These are phyloP conservation scores for Drosophila busckii DNA, from an alignment of 1,140 invertebrate genomes.

Conservation along the genomic window DNA sequence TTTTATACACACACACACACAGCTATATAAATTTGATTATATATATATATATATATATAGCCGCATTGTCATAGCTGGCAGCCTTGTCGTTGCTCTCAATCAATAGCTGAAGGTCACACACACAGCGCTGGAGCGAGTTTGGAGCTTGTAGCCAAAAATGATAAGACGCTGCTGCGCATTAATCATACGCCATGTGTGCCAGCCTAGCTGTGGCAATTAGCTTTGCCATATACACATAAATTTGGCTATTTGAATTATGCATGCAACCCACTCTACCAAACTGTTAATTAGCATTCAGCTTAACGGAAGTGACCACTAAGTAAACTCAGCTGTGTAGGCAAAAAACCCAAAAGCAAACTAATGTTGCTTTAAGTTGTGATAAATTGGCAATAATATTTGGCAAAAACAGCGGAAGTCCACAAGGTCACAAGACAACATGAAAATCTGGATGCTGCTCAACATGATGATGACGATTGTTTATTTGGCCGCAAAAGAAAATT, in stretches of 20 bases:
- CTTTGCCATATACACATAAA: constrained; percentile 38
- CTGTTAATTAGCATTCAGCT: constrained; percentile 24
- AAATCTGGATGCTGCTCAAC: not conserved
- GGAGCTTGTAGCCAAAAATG: too few relatives aligned
- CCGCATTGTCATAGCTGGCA: constrained; percentile 24
- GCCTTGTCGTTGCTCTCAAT: constrained; percentile 55
- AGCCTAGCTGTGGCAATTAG: constrained; percentile 42
- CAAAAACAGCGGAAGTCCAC: constrained; percentile 50
- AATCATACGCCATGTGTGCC: constrained; percentile 71
- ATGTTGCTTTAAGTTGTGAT: constrained; percentile 45
- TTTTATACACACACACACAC: constrained; percentile 1
- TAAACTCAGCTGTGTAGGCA: constrained; percentile 4
- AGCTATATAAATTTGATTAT: not conserved
- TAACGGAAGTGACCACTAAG: constrained; percentile 55
- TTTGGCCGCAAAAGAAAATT: constrained; percentile 30
- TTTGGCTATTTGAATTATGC: constrained; percentile 43
- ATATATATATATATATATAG: constrained; percentile 1
- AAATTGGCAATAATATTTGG: constrained; percentile 70
- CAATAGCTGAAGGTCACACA: constrained; percentile 67
- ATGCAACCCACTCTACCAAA: too few relatives aligned
- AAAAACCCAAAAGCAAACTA: constrained; percentile 37
- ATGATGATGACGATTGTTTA: constrained; percentile 46
- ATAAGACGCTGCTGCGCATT: constrained; percentile 50
- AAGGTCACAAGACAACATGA: constrained; percentile 43
- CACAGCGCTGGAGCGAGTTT: too few relatives aligned